phyloP scores from a whole-genome alignment of 2,888 invertebrate genomes.

The Drosophila basisetae region DNA sequence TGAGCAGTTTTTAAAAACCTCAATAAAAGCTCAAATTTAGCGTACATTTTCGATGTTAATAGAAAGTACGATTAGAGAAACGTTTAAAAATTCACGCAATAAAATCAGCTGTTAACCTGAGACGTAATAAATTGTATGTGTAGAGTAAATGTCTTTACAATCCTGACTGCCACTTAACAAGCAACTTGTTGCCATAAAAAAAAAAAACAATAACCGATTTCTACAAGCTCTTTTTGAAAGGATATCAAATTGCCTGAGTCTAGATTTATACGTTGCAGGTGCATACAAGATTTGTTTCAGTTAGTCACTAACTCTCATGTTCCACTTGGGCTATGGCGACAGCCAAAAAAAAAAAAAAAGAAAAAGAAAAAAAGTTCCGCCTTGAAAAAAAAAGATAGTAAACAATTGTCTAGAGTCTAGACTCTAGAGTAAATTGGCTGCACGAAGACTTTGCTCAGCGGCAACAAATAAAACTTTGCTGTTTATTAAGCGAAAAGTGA shows the following conservation, averaged over 20 bases:
- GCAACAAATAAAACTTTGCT: slow-evolving; percentile 42
- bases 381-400: slow-evolving; percentile 11
- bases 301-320: slow-evolving; percentile 14
- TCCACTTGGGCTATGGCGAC: slow-evolving; percentile 3
- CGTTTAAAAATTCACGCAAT: neutral
- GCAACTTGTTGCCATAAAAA: neutral
- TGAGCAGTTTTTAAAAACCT: neutral
- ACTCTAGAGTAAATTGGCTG: slow-evolving; percentile 5
- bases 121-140: neutral
- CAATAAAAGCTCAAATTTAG: neutral
- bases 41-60: neutral
- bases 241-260: slow-evolving; percentile 1
- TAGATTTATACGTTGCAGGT: slow-evolving; percentile 2
- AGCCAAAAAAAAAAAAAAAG: neutral
- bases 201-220: neutral
- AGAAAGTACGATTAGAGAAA: neutral
- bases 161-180: neutral
- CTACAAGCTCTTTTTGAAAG: neutral
- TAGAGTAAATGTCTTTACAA: neutral
- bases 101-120: neutral
- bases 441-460: slow-evolving; percentile 9
- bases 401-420: slow-evolving; percentile 17
- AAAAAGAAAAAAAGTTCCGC: neutral
- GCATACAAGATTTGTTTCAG: slow-evolving; percentile 5
- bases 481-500: slow-evolving; percentile 66